A percentile compares a stretch with the other conserved stretches of the same genome.
Evolutionary conservation across 2,113 vertebrate genomes (phyloP).

Genomic region (Circaetus gallicus): DNA sequence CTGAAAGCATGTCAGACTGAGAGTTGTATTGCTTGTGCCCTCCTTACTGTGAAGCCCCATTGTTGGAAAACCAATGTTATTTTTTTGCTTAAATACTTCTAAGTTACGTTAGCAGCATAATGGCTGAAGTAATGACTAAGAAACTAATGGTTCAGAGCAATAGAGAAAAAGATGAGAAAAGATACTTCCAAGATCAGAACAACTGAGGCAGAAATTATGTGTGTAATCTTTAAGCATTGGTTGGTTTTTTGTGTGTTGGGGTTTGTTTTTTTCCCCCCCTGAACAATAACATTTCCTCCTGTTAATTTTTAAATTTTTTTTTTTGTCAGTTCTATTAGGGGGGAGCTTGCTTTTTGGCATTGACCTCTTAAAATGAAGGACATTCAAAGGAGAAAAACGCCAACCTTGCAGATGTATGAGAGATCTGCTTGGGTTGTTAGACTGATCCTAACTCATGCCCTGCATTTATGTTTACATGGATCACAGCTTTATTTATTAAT

Average conservation of each 20-base stretch:
- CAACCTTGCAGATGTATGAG: neutral
- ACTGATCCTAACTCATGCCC: neutral
- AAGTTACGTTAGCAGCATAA: neutral
- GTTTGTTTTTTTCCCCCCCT: fast-evolving
- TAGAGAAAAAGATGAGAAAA: neutral
- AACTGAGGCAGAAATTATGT: neutral
- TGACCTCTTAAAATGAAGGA: neutral
- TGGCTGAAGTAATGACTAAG: neutral
- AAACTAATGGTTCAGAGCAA: neutral
- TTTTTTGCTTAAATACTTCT: neutral
- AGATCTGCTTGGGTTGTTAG: neutral
- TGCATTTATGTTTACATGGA: neutral
- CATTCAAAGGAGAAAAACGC: neutral
- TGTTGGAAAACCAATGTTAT: neutral
- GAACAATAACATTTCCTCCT: neutral
- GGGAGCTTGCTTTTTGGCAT: neutral
- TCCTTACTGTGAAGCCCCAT: neutral
- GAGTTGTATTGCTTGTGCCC: neutral
- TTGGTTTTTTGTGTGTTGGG: neutral
- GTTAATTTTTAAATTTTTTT: neutral
- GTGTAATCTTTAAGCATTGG: neutral
- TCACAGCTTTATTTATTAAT: neutral
- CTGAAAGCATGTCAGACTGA: neutral
- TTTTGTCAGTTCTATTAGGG: neutral
- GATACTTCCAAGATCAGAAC: neutral